Base-by-base conservation (phyloP, 2,113 vertebrate species). In the Colaptes auratus region DNA sequence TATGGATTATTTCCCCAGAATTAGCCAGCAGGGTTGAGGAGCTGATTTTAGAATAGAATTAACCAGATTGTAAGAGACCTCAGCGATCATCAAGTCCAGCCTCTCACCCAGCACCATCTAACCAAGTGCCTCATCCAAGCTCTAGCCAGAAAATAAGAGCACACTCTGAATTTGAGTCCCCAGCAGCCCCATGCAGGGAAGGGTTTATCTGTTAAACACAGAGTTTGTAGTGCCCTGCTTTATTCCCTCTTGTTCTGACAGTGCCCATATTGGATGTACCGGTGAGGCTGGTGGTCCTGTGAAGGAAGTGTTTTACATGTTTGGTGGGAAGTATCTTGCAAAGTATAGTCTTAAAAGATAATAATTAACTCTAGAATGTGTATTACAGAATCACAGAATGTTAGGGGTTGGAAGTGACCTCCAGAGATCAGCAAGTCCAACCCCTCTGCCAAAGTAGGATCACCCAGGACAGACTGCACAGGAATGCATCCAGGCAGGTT, bases 101-200 rank as follows among this genome's bases (percentile, higher is more conserved):
- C 36, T 39, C 36, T 39, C 36, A 39, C 36, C 36, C 36, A 39
- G 36, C 36, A 39, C 36, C 36, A 39, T 39, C 36, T 39, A 10
- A 39, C 36, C 36, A 39, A 39, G 36, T 39, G 9, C 36, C 36
- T 10, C 36, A 39, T 39, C 36, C 36, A 39, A 10, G 36, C 36
- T 59, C 28, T 0, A 0, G 0, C 0, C 1, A 17, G 46, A 56
- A 70, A 65, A 74, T 23, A 0, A 1, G 58, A 61, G 44, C 1
- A 3, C 35, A 6, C 6, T 42, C 16, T 12, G 69, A 33, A 3
- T 76, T 36, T 3, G 6, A 69, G 61, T 9, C 24, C 25, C 59
- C n/a, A 6, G 7, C 25, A 74, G 11, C 39, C 25, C 25, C 17
- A 1, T 0, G 0, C 3, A 1, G 27, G 12, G 20, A 11, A 60